A percentile compares a stretch with the other conserved stretches of the same genome.
Conservation (phyloP, 2,113 vertebrate species). For the Heteronetta atricapilla region DNA sequence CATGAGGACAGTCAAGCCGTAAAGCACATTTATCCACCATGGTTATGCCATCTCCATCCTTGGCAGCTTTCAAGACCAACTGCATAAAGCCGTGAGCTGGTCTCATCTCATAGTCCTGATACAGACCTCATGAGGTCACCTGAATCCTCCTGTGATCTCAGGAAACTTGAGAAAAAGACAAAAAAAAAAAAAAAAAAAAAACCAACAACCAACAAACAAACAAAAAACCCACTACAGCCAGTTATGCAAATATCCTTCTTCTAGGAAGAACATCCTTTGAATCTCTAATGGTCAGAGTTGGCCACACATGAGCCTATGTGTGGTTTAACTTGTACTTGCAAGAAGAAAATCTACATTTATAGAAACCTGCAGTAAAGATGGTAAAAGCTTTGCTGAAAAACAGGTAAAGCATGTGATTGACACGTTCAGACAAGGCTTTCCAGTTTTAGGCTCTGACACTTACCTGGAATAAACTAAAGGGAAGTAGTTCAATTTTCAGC, state of each 20-base stretch:
- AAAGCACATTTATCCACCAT: not conserved
- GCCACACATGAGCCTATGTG: not conserved
- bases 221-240: not conserved
- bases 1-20: not conserved
- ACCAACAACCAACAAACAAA: not conserved
- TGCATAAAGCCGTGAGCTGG: not conserved
- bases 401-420: not conserved
- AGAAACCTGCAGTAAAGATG: not conserved
- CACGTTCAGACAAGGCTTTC: not conserved
- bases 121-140: not conserved
- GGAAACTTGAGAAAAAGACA: not conserved
- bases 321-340: not conserved
- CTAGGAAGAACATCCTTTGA: not conserved
- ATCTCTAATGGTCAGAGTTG: not conserved
- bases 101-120: not conserved
- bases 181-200: rapidly evolving
- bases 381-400: conserved; percentile 23
- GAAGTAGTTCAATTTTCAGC: not conserved
- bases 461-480: not conserved
- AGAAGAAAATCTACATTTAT: not conserved
- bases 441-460: not conserved
- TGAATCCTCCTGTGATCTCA: not conserved
- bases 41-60: not conserved
- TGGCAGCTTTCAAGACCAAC: not conserved
- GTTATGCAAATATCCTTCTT: not conserved